Percentiles rank a stretch among this genome's conserved stretches.
phyloP scores from a whole-genome alignment of 2,113 vertebrate species.

The Uria lomvia region DNA sequence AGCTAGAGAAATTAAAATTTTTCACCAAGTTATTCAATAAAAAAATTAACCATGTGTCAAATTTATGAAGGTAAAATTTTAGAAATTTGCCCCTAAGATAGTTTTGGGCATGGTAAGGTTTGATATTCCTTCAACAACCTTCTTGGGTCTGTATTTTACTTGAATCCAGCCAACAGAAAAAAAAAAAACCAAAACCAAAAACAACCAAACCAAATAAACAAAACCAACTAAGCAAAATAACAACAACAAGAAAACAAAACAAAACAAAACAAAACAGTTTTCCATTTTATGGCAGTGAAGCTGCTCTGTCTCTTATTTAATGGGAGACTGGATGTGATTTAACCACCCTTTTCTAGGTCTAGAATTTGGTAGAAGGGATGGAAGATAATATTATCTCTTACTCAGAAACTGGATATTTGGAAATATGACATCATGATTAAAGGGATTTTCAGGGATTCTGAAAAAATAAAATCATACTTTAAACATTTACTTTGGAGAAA shows the following conservation, averaged over 20 bases:
- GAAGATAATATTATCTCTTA: background rate
- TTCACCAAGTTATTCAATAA: background rate
- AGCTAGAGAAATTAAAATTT: background rate
- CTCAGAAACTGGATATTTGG: background rate
- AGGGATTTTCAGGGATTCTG: background rate
- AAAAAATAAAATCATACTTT: background rate
- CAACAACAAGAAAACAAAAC: background rate
- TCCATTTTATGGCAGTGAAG: background rate
- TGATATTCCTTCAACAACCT: background rate
- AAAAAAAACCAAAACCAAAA: background rate
- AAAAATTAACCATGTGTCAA: background rate
- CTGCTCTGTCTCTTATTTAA: background rate
- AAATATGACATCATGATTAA: background rate
- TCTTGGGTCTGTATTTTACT: background rate
- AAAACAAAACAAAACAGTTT: rapidly evolving
- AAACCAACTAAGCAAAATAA: background rate
- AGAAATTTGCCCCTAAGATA: background rate
- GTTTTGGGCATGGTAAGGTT: background rate
- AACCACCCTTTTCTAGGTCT: background rate
- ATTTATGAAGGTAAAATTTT: background rate
- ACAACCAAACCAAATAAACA: background rate
- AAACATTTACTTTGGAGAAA: background rate
- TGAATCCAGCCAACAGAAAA: background rate
- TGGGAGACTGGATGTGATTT: background rate
- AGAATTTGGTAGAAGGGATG: background rate